A percentile compares a stretch with the other conserved stretches of the same genome.
Conservation (phyloP, 2,888 invertebrate genomes). For the Helobdella robusta region DNA sequence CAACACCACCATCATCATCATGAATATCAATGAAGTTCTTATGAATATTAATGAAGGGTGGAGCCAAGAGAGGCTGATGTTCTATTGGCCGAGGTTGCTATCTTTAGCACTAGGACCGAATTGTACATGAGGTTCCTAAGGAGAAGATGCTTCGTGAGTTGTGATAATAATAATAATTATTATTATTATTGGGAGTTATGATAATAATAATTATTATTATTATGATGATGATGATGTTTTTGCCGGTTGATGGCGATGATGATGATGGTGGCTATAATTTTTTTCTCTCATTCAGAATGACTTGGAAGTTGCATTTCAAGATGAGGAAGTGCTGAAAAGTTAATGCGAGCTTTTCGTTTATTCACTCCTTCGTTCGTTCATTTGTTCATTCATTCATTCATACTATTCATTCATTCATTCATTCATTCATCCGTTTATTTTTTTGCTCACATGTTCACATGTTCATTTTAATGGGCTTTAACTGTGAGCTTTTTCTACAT, state of each 20-base stretch:
- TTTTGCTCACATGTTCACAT: too few species aligned
- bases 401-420: too few species aligned
- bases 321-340: constrained; percentile 38
- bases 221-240: not conserved
- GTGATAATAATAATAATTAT: not conserved
- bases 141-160: constrained; percentile 53
- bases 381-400: too few species aligned
- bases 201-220: constrained; percentile 9
- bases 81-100: constrained; percentile 76
- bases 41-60: constrained; percentile 27
- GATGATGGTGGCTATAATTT: not conserved
- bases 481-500: not conserved
- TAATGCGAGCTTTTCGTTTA: constrained; percentile 9
- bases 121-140: constrained; percentile 79
- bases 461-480: not conserved
- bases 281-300: constrained; percentile 39
- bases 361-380: too few species aligned
- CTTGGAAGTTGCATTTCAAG: constrained; percentile 38
- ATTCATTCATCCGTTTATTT: too few species aligned
- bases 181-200: not conserved
- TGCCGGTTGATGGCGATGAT: not conserved
- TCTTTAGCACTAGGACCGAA: constrained; percentile 80
- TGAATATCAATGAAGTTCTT: not conserved
- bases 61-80: constrained; percentile 79
- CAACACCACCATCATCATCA: not conserved